These are phyloP conservation scores for Dendroctonus ponderosae DNA, from an alignment of 1,140 invertebrate species.

Conservation along the genomic window DNA sequence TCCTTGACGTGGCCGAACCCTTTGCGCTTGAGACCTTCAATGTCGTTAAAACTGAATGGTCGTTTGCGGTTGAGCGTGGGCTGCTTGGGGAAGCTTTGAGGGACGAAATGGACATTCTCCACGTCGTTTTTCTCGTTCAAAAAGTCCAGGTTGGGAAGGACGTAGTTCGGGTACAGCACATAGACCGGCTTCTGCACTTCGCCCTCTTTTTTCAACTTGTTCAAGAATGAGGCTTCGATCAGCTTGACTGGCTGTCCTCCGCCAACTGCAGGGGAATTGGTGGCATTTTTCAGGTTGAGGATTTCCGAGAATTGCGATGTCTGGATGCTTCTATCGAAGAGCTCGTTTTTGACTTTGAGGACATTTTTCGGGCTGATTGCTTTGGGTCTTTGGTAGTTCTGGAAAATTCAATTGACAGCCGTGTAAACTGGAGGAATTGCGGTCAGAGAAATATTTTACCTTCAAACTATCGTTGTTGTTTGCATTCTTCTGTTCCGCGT, in stretches of 20 bases:
- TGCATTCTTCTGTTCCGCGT: slow-evolving; percentile 41
- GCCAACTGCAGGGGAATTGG: slow-evolving; percentile 31
- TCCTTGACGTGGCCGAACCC: slow-evolving; percentile 82
- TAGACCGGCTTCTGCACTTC: slow-evolving; percentile 75
- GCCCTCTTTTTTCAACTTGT: slow-evolving; percentile 61
- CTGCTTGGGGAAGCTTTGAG: slow-evolving; percentile 48
- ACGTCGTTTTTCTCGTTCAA: slow-evolving; percentile 63
- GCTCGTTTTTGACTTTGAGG: slow-evolving; percentile 44
- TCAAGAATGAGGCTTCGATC: slow-evolving; percentile 64
- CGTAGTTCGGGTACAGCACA: slow-evolving; percentile 89
- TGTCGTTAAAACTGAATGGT: slow-evolving; percentile 81
- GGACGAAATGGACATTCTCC: slow-evolving; percentile 53
- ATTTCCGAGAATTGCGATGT: slow-evolving; percentile 57
- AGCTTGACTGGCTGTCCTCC: slow-evolving; percentile 53
- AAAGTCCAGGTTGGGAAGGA: slow-evolving; percentile 84
- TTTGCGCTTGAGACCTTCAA: slow-evolving; percentile 75
- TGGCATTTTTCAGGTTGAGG: slow-evolving; percentile 39
- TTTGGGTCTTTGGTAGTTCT: too few relatives aligned
- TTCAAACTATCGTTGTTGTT: slow-evolving; percentile 54
- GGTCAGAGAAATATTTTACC: background rate
- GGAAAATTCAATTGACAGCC: too few relatives aligned
- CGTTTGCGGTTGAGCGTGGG: slow-evolving; percentile 50
- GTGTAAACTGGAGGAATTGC: too few relatives aligned
- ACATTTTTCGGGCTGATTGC: background rate
- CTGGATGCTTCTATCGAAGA: slow-evolving; percentile 72